Evolutionary conservation across 2,888 invertebrate species (phyloP), one percentile per base, ranked within the genome.

Genomic region (Subacronicta megacephala): DNA sequence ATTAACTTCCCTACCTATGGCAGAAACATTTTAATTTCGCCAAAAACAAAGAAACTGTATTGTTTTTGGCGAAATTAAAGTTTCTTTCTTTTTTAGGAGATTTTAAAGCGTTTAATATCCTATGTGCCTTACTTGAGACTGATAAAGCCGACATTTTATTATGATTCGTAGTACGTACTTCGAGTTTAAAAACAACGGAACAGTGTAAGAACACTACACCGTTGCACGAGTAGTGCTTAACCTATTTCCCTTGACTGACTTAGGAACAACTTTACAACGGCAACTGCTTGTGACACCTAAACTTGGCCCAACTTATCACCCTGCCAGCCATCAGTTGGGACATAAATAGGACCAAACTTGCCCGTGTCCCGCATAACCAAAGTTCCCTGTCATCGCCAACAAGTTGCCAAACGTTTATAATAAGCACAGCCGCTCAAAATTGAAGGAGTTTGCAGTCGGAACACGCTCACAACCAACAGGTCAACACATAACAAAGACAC

Each of bases 381-480:
- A 53, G 45, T 54, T n/a, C 61, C 57, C 55, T 73, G 71, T 77
- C 78, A 75, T 69, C 75, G 67, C 74, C 72, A 80, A 80, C 76
- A 76, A 71, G 74, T 77, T 72, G 67, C 68, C 53, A 59, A 75
- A 75, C 69, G 70, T 79, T 66, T 68, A 75, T 73, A 80, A 64
- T 75, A 81, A 75, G 80, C 64, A 75, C 71, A 56, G 62, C 62
- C 49, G 72, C 71, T 76, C 76, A 72, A 78, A 74, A 76, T 70
- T 76, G 70, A 63, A 72, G 62, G 66, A 77, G 72, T 76, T 75
- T 62, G 62, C 70, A 82, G 77, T 75, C 77, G 63, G 65, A 76
- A 77, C 82, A 82, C 80, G 74, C 76, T 64, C 75, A 75, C 76
- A 73, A 79, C 84, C 83, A 83, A 83, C 82, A 84, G 81, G 85